Base-by-base conservation (phyloP, 2,888 invertebrate species). In the Agrotis exclamationis region DNA sequence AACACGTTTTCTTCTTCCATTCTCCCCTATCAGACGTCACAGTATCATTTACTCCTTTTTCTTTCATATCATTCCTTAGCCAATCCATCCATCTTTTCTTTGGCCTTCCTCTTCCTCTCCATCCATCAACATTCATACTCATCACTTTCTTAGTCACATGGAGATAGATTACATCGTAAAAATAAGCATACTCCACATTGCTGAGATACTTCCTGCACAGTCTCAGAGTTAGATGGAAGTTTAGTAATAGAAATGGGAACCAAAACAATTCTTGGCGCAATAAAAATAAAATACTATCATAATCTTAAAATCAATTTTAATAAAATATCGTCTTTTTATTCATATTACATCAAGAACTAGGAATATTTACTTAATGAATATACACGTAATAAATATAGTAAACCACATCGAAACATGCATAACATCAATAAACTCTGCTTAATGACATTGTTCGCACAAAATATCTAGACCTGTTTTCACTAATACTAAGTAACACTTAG, bases 301-400 rank as follows among this genome's bases (percentile, higher is more conserved):
- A 13, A 18, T 44, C 39, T 75, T 39, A 45, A 58, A 75, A 58
- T 24, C 0, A 13, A 45, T 45, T 76, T 39, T 76, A 76, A 53
- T 80, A 67, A 80, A 75, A 67, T 80, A 80, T 75, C 3, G 13
- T 79, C 44, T 74, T 53, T 58, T 7, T 39, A 20, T 51, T 51
- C 13, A 64, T 20, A 74, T 53, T 50, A 59, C 53, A 59, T 64
- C 9, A 64, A 74, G 22, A 60, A 33, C 58, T 39, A 57, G 22
- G n/a, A 45, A 71, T 72, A 50, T 47, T 56, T 7, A 45, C 14
- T 45, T 22, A 68, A 6, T 58, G 58, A 53, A 68, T 76, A 76
- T 33, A 71, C 18, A 39, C 16, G 13, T 63, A 24, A 33, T 74
- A 70, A 70, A 70, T 70, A 50, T 5, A n/a, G 33, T 73, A 22